Evolutionary conservation across 2,888 invertebrate genomes (phyloP).

Genomic region (Antheraea assamensis): DNA sequence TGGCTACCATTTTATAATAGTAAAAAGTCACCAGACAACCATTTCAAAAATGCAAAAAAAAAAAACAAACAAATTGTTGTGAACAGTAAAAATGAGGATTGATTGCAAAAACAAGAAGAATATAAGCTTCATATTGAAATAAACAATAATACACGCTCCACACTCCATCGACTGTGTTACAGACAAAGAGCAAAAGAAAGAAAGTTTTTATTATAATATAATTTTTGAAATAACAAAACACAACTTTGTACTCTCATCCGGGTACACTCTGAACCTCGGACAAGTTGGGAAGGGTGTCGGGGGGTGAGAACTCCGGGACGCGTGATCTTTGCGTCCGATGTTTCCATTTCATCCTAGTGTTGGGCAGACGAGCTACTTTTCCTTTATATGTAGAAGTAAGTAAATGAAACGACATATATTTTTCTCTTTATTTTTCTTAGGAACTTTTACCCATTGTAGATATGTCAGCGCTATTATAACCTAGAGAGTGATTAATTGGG

Average conservation of each 20-base stretch:
- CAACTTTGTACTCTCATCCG: neutral
- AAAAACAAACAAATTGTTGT: no score
- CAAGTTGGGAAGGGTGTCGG: neutral
- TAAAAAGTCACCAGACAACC: no score
- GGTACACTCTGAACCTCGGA: neutral
- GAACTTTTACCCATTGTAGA: no score
- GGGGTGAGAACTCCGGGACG: constrained; percentile 8
- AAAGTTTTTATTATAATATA: neutral
- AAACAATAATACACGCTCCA: neutral
- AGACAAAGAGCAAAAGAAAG: neutral
- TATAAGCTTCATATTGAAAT: neutral
- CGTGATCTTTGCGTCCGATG: constrained; percentile 9
- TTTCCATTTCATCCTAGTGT: neutral
- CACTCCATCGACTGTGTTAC: neutral
- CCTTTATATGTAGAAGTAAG: neutral
- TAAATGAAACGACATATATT: neutral
- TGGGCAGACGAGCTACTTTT: neutral
- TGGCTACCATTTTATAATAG: no score
- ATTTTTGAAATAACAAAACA: constrained; percentile 3
- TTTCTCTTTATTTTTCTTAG: no score
- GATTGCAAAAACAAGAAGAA: neutral
- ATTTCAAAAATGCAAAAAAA: no score
- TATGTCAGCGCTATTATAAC: no score
- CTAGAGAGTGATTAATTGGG: no score
- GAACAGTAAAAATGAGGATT: no score